Percentiles rank a stretch among this genome's conserved stretches.
phyloP scores from a whole-genome alignment of 2,797 vertebrate genomes.

The Hemibagrus guttatus region DNA sequence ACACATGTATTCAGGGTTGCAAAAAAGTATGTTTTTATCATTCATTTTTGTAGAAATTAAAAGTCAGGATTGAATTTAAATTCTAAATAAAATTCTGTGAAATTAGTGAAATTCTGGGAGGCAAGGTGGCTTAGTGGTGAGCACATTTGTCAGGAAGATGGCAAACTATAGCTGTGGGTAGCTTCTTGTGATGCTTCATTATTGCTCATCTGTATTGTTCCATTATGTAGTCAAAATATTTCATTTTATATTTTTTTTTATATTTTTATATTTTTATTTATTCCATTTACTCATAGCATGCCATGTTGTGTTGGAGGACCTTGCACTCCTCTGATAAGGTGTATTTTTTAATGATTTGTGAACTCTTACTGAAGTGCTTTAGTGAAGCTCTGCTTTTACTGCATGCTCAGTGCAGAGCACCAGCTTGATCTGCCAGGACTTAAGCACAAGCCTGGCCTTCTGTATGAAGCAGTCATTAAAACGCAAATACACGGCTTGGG shows the following conservation, averaged over 20 bases:
- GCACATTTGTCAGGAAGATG: background rate
- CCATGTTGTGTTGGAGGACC: background rate
- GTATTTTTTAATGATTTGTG: background rate
- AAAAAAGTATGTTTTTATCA: background rate
- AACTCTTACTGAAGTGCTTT: background rate
- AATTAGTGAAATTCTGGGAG: background rate
- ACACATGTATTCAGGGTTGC: background rate
- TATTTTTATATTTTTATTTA: too few relatives aligned
- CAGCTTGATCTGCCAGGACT: background rate
- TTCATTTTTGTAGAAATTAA: background rate
- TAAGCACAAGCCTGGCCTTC: background rate
- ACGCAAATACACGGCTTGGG: background rate
- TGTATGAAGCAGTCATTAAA: conserved; percentile 23
- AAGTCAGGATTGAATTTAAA: background rate
- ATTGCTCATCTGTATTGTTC: background rate
- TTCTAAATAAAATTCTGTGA: background rate
- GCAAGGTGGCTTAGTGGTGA: too few relatives aligned
- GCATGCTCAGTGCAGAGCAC: background rate
- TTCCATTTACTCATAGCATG: background rate
- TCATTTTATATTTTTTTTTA: background rate
- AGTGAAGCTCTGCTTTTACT: background rate
- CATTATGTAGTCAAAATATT: background rate
- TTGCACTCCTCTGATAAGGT: background rate
- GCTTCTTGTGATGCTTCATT: background rate
- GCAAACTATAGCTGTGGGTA: background rate